Base-by-base conservation (phyloP, 2,113 vertebrate species). In the Syrrhaptes paradoxus region DNA sequence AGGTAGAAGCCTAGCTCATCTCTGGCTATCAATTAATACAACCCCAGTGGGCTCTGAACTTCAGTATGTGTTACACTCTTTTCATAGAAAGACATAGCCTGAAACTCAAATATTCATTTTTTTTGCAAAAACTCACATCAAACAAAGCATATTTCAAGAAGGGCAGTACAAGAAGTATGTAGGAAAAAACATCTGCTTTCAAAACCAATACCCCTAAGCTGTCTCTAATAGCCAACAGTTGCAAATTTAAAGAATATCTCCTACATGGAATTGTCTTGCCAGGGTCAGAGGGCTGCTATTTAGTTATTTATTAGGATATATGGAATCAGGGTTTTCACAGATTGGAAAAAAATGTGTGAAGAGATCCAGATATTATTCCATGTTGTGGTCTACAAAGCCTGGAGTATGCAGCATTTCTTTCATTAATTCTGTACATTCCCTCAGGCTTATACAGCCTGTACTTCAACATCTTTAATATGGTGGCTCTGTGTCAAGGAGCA, bases 351-450 rank as follows among this genome's bases (percentile, higher is more conserved):
- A 89, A 38, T 6, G 9, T 28, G 34, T 62, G 59, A 83, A 82
- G 43, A 85, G 92, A 74, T 84, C 15, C 73, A 93, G 63, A 29
- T 92, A 63, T 72, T 95, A 62, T 95, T 90, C 95, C 74, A 67
- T 84, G 72, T 80, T 59, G 76, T 86, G 51, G 21, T 82, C 75
- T 84, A 77, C 82, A 78, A 95, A 89, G 36, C 61, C 91, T 25
- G 34, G 41, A 85, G 54, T 63, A 83, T 54, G 74, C 73, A 85
- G 54, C 63, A 70, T 81, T 94, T 49, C 85, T 89, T 90, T 93
- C n/a, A 84, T 87, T 86, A 58, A 70, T 87, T 94, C 82, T 45
- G 55, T 34, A 54, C 92, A 38, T 83, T 79, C 36, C 95, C 91
- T 87, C 74, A 87, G 96, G 94, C 77, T 94, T 63, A 71, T n/a